Evolutionary conservation across 2,888 invertebrate species (phyloP), one percentile per base, ranked within the genome.

Genomic region (Branchinecta sandiegonensis): DNA sequence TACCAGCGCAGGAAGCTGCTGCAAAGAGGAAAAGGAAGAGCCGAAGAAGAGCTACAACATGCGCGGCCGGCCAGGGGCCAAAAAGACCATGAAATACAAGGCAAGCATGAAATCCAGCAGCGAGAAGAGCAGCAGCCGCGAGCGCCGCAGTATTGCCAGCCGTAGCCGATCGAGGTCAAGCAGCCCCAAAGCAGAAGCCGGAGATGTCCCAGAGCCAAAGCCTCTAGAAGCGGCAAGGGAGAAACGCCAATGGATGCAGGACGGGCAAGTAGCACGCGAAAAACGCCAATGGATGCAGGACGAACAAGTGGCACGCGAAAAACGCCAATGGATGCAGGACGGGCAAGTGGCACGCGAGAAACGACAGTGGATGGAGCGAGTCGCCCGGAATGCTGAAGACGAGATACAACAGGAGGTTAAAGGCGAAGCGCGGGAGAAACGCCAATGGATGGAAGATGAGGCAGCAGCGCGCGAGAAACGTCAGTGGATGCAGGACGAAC

Each of bases 311-410:
- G n/a, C 56, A 1, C 9, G 56, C 14, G 56, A 56, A 56, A 56
- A 56, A 56, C 56, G 56, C n/a, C 56, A 56, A 56, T 56, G 56
- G 56, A 56, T 14, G n/a, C n/a, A 56, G n/a, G 56, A 56, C 14
- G 56, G 1, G 8, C n/a, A n/a, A 14, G n/a, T 56, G 56, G 8
- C 56, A 8, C 9, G 56, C 8, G 56, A 56, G 8, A 56, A 56
- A 8, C 56, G 56, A 8, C 56, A 56, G 8, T 56, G 56, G n/a
- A n/a, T n/a, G n/a, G n/a, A n/a, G n/a, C n/a, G n/a, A n/a, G n/a
- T n/a, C n/a, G n/a, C n/a, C n/a, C n/a, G n/a, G n/a, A n/a, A n/a
- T n/a, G n/a, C n/a, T n/a, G n/a, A n/a, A n/a, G n/a, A n/a, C n/a
- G n/a, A n/a, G n/a, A n/a, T n/a, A n/a, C n/a, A n/a, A n/a, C n/a